Evolutionary conservation across 2,797 vertebrate species (phyloP), one percentile per base, ranked within the genome.

Genomic region (Mionectes olivaceus): DNA sequence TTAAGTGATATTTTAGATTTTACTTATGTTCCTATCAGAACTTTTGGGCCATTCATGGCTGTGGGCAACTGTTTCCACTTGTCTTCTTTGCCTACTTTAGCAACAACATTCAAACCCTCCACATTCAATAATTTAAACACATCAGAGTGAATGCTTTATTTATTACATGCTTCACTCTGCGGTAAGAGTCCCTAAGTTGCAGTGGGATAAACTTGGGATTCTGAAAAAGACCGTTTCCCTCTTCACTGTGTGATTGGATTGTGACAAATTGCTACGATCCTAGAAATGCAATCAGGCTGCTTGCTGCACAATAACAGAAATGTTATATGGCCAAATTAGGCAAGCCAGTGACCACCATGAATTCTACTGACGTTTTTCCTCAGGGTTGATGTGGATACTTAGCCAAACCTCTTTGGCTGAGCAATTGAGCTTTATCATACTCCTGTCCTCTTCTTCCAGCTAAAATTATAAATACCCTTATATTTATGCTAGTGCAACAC

Each of bases 401-500:
- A 93, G 59, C 55, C 85, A 96, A 91, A 95, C 44, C 65, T 96
- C 87, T 95, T 82, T 90, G 83, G 49, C 19, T 80, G 76, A 43
- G 92, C 59, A 86, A 74, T 14, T 90, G 57, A 93, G 77, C 79
- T 96, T 96, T 96, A 95, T 95, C 94, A 94, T 88, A 76, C 69
- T 81, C 24, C 61, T 87, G 87, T 93, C 85, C 83, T 78, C 85
- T 88, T 96, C 93, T 89, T 52, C 79, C 49, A 84, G 59, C 67
- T 91, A 76, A 90, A 95, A 96, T 88, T 91, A 90, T 76, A 93
- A 96, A 95, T 93, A 88, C 32, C 7, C 61, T 69, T 92, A 63
- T 94, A 94, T 95, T 96, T 96, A 84, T 89, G 74, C 69, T 94
- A 82, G 94, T 84, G 63, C 77, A 96, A 95, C 94, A 96, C 94